A percentile compares a stretch with the other conserved stretches of the same genome.
Conservation (phyloP, 2,888 invertebrate species). For the Suillia variegata region DNA sequence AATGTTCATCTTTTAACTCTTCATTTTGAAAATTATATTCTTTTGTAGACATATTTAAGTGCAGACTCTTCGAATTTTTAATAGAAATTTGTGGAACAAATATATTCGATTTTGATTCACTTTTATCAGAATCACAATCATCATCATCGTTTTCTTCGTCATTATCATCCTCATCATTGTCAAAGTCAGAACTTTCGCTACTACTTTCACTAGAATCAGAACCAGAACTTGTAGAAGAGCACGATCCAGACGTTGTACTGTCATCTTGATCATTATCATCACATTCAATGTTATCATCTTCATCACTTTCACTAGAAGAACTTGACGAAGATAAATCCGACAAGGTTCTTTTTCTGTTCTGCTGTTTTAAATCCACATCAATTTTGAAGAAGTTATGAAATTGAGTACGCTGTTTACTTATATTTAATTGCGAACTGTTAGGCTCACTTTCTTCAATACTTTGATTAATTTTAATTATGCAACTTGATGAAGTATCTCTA, state of each 20-base stretch:
- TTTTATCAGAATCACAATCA: constrained; percentile 50
- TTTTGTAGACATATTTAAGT: constrained; percentile 26
- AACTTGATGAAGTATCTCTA: neutral
- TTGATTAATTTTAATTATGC: neutral
- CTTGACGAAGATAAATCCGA: constrained; percentile 58
- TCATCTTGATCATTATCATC: constrained; percentile 54
- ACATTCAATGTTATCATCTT: constrained; percentile 52
- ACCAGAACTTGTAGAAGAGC: constrained; percentile 56
- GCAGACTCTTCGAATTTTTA: constrained; percentile 33
- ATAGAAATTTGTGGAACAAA: constrained; percentile 43
- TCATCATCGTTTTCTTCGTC: constrained; percentile 53
- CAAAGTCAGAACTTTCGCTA: constrained; percentile 58
- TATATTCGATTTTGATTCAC: constrained; percentile 48
- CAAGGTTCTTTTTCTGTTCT: constrained; percentile 45
- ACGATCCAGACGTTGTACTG: constrained; percentile 53
- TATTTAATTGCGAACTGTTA: neutral
- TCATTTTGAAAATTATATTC: constrained; percentile 17
- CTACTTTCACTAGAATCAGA: constrained; percentile 58
- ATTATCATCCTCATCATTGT: constrained; percentile 51
- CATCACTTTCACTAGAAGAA: constrained; percentile 58
- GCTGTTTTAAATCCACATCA: constrained; percentile 22
- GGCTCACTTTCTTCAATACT: neutral
- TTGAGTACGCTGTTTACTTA: neutral
- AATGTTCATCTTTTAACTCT: constrained; percentile 55
- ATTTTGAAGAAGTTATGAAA: neutral